Conservation (phyloP, 2,797 vertebrate genomes). For the Phalloptychus januarius region DNA sequence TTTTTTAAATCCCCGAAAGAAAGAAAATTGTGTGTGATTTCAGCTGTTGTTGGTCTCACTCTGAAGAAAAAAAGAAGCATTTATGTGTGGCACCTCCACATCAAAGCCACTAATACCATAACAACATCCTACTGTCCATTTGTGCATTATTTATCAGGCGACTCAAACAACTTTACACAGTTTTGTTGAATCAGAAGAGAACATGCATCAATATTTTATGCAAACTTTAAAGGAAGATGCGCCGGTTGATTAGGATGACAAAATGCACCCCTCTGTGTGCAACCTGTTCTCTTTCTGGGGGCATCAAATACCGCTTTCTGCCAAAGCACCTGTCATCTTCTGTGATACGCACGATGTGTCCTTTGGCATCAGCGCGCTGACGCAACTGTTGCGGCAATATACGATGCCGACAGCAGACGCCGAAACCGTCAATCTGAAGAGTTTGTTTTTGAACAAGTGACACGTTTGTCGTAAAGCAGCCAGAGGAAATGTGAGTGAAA, state of each 20-base stretch:
- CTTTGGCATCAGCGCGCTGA: conserved; percentile 2
- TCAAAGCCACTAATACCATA: conserved; percentile 5
- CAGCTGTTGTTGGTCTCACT: neutral
- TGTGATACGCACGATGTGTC: conserved; percentile 3
- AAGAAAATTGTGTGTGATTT: conserved; percentile 1
- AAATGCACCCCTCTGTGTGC: neutral
- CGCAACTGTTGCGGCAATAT: conserved; percentile 1
- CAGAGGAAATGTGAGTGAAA: neutral
- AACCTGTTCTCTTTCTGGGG: conserved; percentile 2
- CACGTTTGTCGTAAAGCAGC: conserved; percentile 5
- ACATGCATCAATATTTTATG: neutral
- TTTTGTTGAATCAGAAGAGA: neutral
- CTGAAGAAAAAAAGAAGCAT: neutral
- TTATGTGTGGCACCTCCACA: neutral
- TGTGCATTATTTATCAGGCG: neutral
- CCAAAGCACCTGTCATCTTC: conserved; percentile 9
- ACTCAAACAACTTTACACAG: neutral
- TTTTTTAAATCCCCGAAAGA: neutral
- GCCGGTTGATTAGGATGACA: neutral
- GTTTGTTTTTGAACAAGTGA: conserved; percentile 14
- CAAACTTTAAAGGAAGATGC: conserved; percentile 14
- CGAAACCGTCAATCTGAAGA: neutral
- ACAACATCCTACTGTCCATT: neutral
- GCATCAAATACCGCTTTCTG: conserved; percentile 1
- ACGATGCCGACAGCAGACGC: neutral